Evolutionary conservation across 2,888 invertebrate species (phyloP).

Genomic region (Polymixis lichenea): DNA sequence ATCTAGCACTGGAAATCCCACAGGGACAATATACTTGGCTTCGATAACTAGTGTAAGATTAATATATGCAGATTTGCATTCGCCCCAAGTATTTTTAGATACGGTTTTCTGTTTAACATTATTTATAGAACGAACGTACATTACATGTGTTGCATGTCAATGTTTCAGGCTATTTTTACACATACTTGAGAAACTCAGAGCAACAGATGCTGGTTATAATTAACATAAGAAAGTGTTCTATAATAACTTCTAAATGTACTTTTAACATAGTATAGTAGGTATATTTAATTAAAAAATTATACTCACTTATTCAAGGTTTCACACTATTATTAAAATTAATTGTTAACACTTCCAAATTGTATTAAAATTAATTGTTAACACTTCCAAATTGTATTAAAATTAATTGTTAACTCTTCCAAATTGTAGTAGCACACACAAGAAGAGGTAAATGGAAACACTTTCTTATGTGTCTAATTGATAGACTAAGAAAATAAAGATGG

Average conservation of each 20-base stretch:
- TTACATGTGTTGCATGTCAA: conserved; percentile 55
- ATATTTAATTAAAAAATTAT: conserved; percentile 18
- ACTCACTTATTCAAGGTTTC: conserved; percentile 8
- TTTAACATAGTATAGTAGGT: conserved; percentile 9
- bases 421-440: neutral
- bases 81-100: conserved; percentile 42
- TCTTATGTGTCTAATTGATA: neutral
- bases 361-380: conserved; percentile 19
- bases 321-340: conserved; percentile 27
- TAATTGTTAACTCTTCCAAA: neutral
- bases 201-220: conserved; percentile 52
- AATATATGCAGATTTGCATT: conserved; percentile 15
- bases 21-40: neutral
- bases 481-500: neutral
- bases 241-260: conserved; percentile 34
- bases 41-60: neutral
- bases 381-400: no score
- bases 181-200: conserved; percentile 51
- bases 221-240: conserved; percentile 47
- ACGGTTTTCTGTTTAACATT: conserved; percentile 29
- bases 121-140: conserved; percentile 50
- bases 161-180: conserved; percentile 41
- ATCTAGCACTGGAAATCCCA: conserved; percentile 10
- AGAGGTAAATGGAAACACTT: neutral
- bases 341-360: neutral